Evolutionary conservation across 2,888 invertebrate species (phyloP), one percentile per base, ranked within the genome.

Genomic region (Tinea trinotella): DNA sequence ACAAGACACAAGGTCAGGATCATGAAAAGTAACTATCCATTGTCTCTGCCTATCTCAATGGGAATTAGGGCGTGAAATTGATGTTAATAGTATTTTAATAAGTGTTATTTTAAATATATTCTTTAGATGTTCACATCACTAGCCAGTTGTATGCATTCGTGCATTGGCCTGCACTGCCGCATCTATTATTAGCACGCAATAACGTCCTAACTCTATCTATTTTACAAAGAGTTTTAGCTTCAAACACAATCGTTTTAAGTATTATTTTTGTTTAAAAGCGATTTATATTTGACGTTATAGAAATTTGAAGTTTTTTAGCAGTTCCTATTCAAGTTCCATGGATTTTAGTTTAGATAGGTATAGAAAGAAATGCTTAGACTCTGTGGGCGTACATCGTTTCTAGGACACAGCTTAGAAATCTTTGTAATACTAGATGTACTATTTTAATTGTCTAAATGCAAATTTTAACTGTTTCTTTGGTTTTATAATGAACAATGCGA

Each of bases 81-180:
- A n/a, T n/a, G n/a, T n/a, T n/a, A n/a, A n/a, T n/a, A n/a, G n/a
- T 40, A 40, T 4, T 40, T 40, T 19, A 18, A 17, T 48, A 48
- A n/a, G 35, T 12, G 22, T 17, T 53, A 53, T 40, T 53, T 53
- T 40, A 13, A 9, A 12, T n/a, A 53, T 10, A 17, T 48, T 12
- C 17, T 13, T n/a, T 12, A 6, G 10, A 46, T 13, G 12, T 9
- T 53, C 71, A 64, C 83, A 76, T 66, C 85, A 73, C 85, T 83
- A 81, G 70, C 79, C 79, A 83, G 81, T 84, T 83, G 83, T 83
- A 84, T 84, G 85, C 85, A 80, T 76, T 54, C 85, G 85, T 81
- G 83, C 85, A 84, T 76, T 84, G 85, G 85, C 85, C 85, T 83
- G 84, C 74, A 81, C 76, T 76, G 76, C 75, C 74, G 72, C 65